A percentile compares a stretch with the other conserved stretches of the same genome.
Conservation (phyloP, 2,797 vertebrate species). For the Euthynnus affinis region DNA sequence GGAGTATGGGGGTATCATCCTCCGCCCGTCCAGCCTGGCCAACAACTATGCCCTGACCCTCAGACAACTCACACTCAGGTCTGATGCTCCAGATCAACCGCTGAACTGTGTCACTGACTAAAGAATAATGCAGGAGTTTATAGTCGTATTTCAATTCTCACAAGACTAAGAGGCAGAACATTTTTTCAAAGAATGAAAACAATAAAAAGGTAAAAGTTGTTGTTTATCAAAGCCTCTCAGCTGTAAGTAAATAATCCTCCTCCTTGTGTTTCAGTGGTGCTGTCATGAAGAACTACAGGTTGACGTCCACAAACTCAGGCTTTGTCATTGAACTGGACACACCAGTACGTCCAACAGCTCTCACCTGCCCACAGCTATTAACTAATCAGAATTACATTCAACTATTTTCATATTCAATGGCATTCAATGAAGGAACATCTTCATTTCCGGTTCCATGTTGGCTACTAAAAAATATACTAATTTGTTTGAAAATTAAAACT, state of each 20-base stretch:
- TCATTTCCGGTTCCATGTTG: too few species aligned
- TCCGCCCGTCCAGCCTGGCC: slow-evolving; percentile 85
- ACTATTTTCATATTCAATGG: background rate
- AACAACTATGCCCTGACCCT: slow-evolving; percentile 87
- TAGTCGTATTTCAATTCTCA: background rate
- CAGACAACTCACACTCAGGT: slow-evolving; percentile 71
- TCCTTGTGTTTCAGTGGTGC: slow-evolving; percentile 69
- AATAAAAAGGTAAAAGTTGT: background rate
- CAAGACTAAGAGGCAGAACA: too few species aligned
- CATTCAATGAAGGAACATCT: background rate
- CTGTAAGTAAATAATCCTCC: background rate
- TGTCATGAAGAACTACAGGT: slow-evolving; percentile 74
- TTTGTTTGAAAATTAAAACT: too few species aligned
- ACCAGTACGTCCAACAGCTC: slow-evolving; percentile 64
- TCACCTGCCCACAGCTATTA: background rate
- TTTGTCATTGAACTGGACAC: slow-evolving; percentile 77
- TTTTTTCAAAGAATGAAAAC: too few species aligned
- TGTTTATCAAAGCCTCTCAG: background rate
- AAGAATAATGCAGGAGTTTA: background rate
- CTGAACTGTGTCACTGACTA: background rate
- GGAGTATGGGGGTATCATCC: slow-evolving; percentile 84
- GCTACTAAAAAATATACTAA: background rate
- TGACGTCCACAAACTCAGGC: slow-evolving; percentile 51
- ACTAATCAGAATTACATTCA: background rate
- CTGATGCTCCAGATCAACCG: background rate